These are phyloP conservation scores for Neostethus bicornis DNA, from an alignment of 2,797 vertebrate genomes.

Conservation along the genomic window DNA sequence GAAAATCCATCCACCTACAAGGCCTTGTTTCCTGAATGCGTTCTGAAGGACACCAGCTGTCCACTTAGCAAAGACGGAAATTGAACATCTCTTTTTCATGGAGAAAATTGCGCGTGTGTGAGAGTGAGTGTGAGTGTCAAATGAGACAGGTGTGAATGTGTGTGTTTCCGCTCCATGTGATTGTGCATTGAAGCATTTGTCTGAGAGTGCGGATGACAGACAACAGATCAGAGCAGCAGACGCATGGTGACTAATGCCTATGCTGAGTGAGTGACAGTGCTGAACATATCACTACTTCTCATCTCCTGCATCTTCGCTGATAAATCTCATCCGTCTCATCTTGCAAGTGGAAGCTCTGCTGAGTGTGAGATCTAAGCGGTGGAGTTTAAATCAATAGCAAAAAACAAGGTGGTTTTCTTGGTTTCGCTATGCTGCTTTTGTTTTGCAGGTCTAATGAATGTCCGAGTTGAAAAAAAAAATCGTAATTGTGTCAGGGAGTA, in stretches of 20 bases:
- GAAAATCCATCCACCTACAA: slow-evolving; percentile 66
- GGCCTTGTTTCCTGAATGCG: slow-evolving; percentile 61
- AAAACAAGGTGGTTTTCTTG: slow-evolving; percentile 51
- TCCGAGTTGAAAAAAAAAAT: slow-evolving; percentile 24
- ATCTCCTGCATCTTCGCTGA: slow-evolving; percentile 58
- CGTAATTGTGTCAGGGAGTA: slow-evolving; percentile 29
- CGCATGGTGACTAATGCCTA: slow-evolving; percentile 66
- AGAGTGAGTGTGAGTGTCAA: slow-evolving; percentile 32
- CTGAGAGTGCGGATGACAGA: slow-evolving; percentile 63
- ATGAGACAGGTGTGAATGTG: slow-evolving; percentile 51
- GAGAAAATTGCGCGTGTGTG: slow-evolving; percentile 30
- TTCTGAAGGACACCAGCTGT: slow-evolving; percentile 73
- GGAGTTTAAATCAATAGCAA: slow-evolving; percentile 62
- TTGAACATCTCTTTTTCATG: slow-evolving; percentile 73
- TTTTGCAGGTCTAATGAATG: slow-evolving; percentile 47
- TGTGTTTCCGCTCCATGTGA: slow-evolving; percentile 28
- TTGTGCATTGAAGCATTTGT: slow-evolving; percentile 51
- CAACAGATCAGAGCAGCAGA: slow-evolving; percentile 66
- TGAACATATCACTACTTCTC: slow-evolving; percentile 61
- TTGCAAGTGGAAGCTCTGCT: slow-evolving; percentile 47
- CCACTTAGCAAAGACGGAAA: slow-evolving; percentile 68
- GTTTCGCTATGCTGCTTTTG: slow-evolving; percentile 35
- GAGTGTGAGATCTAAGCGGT: slow-evolving; percentile 54
- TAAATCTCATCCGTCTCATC: slow-evolving; percentile 66
- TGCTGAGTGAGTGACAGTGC: slow-evolving; percentile 70